Evolutionary conservation across 35 echinoderm and acorn worm genomes (phyloP).

Genomic region (Nesometra sesokonis): DNA sequence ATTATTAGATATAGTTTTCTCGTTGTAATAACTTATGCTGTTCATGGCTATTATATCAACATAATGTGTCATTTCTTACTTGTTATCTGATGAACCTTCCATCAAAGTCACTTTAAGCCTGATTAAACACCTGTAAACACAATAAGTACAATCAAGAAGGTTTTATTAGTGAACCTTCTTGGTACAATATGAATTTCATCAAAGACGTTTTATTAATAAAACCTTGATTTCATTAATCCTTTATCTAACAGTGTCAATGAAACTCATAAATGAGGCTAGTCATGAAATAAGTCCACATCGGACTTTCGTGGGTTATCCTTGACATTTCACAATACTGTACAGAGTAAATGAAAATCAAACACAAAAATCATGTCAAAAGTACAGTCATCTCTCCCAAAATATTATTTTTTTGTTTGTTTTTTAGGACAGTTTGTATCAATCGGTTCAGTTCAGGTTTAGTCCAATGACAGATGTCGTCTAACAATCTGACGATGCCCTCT

Average conservation of each 20-base stretch:
- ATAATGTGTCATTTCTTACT: conserved; percentile 20
- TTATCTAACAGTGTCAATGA: not conserved
- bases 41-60: not conserved
- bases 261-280: not conserved
- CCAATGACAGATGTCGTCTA: no score
- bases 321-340: no score
- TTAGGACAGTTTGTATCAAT: no score
- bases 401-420: no score
- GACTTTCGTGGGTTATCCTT: no score
- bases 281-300: not conserved
- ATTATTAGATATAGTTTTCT: not conserved
- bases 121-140: conserved; percentile 36
- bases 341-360: not conserved
- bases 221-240: no score
- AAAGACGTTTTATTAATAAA: not conserved
- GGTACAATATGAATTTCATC: not conserved
- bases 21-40: no score
- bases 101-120: conserved; percentile 32
- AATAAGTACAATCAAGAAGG: not conserved
- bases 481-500: no score
- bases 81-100: conserved; percentile 18
- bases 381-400: no score
- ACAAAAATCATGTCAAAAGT: no score
- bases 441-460: no score
- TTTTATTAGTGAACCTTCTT: not conserved